Percentiles rank a stretch among this genome's conserved stretches.
Evolutionary conservation across 1,140 invertebrate genomes (phyloP).

Genomic region (Berghia stephanieae): DNA sequence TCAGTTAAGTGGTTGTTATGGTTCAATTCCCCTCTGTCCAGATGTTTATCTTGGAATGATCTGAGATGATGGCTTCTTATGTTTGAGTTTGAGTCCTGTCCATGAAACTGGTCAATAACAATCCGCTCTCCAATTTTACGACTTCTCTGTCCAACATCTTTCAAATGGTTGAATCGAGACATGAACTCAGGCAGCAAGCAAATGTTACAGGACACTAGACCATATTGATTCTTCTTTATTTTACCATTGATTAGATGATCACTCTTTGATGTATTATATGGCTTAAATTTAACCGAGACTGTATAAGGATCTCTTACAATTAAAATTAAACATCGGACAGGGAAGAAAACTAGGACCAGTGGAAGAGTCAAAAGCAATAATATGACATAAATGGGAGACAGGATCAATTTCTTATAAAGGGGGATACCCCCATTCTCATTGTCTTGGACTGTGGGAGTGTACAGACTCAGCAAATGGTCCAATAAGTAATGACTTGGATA

Average conservation of each 20-base stretch:
- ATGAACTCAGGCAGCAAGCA: conserved; percentile 54
- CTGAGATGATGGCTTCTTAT: too few relatives aligned
- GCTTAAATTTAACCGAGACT: conserved; percentile 33
- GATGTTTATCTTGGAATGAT: conserved; percentile 18
- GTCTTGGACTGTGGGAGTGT: conserved; percentile 42
- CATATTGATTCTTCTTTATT: conserved; percentile 31
- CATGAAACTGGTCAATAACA: conserved; percentile 45
- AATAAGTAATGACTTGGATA: conserved; percentile 28
- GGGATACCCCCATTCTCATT: conserved; percentile 14
- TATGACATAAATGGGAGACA: conserved; percentile 34
- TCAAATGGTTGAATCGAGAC: conserved; percentile 50
- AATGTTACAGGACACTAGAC: conserved; percentile 47
- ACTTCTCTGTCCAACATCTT: conserved; percentile 40
- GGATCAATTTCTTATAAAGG: conserved; percentile 21
- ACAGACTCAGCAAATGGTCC: conserved; percentile 25
- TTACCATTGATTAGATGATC: background rate
- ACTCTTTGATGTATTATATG: background rate
- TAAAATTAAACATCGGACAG: conserved; percentile 43
- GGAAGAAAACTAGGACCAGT: conserved; percentile 36
- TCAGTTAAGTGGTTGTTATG: background rate
- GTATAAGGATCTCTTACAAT: conserved; percentile 41
- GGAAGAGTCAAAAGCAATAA: conserved; percentile 37
- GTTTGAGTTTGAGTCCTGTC: too few relatives aligned
- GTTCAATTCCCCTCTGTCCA: conserved; percentile 23
- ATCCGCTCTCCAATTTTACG: conserved; percentile 49